Percentiles rank a stretch among this genome's conserved stretches.
phyloP scores from a whole-genome alignment of 2,888 invertebrate genomes.

The Erebia ligea region DNA sequence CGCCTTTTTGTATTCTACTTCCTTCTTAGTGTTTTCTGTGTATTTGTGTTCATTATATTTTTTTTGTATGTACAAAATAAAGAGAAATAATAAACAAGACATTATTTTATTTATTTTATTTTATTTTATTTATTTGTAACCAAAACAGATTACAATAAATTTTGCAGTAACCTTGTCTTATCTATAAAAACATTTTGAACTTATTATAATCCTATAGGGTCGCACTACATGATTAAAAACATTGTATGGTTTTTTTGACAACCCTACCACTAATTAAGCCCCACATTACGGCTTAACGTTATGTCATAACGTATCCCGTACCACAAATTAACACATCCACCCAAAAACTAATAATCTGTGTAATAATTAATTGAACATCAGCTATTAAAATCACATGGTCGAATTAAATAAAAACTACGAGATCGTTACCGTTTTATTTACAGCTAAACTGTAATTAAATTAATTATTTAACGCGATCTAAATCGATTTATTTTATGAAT shows the following conservation, averaged over 20 bases:
- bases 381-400: neutral
- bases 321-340: conserved; percentile 30
- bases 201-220: no score
- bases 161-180: no score
- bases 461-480: conserved; percentile 2
- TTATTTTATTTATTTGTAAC: no score
- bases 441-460: neutral
- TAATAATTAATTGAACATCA: conserved; percentile 9
- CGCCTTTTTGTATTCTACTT: no score
- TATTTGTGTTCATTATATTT: no score
- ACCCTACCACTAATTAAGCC: conserved; percentile 41
- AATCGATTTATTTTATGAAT: neutral
- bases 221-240: no score
- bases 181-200: no score
- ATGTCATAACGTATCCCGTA: conserved; percentile 46
- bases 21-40: no score
- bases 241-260: conserved; percentile 13
- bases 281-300: conserved; percentile 31
- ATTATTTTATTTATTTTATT: no score
- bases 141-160: no score
- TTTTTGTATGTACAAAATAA: no score
- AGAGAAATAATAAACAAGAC: no score
- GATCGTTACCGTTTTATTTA: conserved; percentile 8
- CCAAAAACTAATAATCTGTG: neutral
- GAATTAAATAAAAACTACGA: neutral